These are phyloP conservation scores for Propithecus coquereli DNA, from an alignment of 2,113 vertebrate genomes.

Conservation along the genomic window DNA sequence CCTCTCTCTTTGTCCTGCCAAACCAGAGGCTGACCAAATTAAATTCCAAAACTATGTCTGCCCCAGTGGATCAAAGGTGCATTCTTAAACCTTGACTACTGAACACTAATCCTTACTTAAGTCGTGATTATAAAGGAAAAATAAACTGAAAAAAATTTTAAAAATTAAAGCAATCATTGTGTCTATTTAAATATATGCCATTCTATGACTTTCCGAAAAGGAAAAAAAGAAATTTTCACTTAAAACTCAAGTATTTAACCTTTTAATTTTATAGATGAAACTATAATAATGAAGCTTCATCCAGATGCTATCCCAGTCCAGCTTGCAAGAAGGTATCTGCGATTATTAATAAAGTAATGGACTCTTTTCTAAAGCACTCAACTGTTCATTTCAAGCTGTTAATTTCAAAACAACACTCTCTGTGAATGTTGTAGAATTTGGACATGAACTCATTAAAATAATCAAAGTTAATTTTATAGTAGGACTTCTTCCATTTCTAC, in stretches of 20 bases:
- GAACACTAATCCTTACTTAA: conserved; percentile 45
- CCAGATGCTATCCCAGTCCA: not conserved
- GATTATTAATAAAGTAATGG: not conserved
- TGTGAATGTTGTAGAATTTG: conserved; percentile 7
- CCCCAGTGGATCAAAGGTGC: not conserved
- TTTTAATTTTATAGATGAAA: not conserved
- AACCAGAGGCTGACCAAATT: conserved; percentile 35
- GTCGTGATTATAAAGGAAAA: conserved; percentile 15
- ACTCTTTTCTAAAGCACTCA: not conserved
- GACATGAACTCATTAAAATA: conserved; percentile 1
- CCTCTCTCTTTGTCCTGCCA: conserved; percentile 44
- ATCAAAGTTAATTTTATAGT: conserved; percentile 6
- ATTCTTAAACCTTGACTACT: conserved; percentile 34
- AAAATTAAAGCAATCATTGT: not conserved
- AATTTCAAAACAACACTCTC: not conserved
- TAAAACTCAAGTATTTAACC: not conserved
- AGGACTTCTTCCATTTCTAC: not conserved
- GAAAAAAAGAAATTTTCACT: not conserved
- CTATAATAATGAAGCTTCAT: not conserved
- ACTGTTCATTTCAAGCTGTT: not conserved
- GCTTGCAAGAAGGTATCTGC: not conserved
- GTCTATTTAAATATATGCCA: not conserved
- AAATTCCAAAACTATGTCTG: conserved; percentile 50
- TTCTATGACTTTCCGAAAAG: not conserved
- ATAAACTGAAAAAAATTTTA: not conserved